Base-by-base conservation (phyloP, 1,140 invertebrate genomes). In the Catajapyx aquilonaris region DNA sequence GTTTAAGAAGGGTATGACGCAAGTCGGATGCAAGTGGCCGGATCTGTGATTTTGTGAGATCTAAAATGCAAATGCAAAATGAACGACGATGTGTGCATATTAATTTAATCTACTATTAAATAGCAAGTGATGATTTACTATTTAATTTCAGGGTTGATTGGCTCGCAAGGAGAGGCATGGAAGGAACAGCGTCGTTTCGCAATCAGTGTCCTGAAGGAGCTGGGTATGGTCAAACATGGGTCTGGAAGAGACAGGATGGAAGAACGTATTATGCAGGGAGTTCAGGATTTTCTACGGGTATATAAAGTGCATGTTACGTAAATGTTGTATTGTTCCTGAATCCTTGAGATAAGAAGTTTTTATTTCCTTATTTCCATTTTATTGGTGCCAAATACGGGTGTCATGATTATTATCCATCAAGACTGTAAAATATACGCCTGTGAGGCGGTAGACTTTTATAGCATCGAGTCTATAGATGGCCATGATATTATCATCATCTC, bases 161-260 rank as follows among this genome's bases (percentile, higher is more conserved):
- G 76, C 40, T 67, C 83, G 2, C 74, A 85, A 53, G 84, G 84
- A 1, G 60, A 66, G 3, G 48, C 73, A 13, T 93, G 86, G 85
- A 73, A 67, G 44, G 73, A 86, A 44, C 81, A 88, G 46, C 61
- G 85, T 19, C 73, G 70, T 47, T 76, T 87, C 43, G 64, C 76
- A 0, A 59, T 69, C 2, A 58, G 59, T 4, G 76, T 71, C 54
- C 57, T 93, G 5, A 74, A 77, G 52, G 66, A 69, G 35, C 64
- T 86, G 37, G 83, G 85, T 2, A 74, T 78, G 61, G 62, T 69
- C 3, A 77, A 76, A 46, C 45, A 43, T 16, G 65, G 70, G 5
- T 38, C 56, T 3, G 65, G 62, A 28, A 60, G 74, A 25, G 61
- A 66, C 15, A 58, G 62, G 31, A 56, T 88, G 48, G 73, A 83